Conservation (phyloP, 2,797 vertebrate genomes). For the Mustela erminea region DNA sequence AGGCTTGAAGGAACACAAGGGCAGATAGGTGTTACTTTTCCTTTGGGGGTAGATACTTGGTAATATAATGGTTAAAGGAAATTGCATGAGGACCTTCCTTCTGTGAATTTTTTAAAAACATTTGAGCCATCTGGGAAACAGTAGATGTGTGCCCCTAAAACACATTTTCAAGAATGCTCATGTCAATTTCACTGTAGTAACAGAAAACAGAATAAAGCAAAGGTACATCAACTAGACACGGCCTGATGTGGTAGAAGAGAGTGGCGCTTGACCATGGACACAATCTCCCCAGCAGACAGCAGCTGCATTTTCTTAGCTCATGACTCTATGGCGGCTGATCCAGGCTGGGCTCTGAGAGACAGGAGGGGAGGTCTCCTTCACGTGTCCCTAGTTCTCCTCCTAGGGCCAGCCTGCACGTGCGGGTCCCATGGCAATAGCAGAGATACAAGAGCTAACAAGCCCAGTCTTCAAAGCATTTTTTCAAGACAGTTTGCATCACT, state of each 20-base stretch:
- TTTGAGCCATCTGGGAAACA: background rate
- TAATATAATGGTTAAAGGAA: constrained; percentile 10
- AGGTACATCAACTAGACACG: background rate
- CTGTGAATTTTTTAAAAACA: background rate
- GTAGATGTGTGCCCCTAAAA: background rate
- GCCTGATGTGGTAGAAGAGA: fast-evolving
- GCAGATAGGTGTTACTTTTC: background rate
- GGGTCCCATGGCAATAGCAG: background rate
- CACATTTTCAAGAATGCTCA: background rate
- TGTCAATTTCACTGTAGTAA: background rate
- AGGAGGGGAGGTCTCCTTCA: background rate
- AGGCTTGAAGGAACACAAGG: background rate
- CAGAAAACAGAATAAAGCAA: background rate
- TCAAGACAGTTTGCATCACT: background rate
- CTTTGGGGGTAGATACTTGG: background rate
- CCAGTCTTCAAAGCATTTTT: background rate
- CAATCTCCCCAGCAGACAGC: background rate
- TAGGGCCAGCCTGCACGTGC: too few relatives aligned
- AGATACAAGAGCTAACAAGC: background rate
- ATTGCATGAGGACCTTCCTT: background rate
- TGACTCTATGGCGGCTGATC: background rate
- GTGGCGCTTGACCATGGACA: background rate
- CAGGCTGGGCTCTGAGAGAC: background rate
- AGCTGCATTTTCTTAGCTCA: background rate
- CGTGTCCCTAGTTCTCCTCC: background rate